phyloP scores from a whole-genome alignment of 2,888 invertebrate genomes.

The Dugesia japonica region DNA sequence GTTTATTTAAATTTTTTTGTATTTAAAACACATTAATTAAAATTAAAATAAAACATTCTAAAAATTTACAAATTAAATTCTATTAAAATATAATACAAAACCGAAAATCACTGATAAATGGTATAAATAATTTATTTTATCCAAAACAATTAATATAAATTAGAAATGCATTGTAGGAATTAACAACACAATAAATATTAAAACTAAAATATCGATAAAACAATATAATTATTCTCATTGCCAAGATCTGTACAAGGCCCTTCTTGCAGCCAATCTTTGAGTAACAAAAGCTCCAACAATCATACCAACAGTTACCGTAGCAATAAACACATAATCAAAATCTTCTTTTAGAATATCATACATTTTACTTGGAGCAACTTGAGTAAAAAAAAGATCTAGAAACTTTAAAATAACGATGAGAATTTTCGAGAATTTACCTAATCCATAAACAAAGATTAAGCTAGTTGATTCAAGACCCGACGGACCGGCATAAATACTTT shows the following conservation, averaged over 20 bases:
- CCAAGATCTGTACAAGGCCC: slow-evolving; percentile 85
- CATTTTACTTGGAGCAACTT: slow-evolving; percentile 88
- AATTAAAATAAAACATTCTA: no score
- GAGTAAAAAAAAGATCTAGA: slow-evolving; percentile 81
- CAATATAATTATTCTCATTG: slow-evolving; percentile 4
- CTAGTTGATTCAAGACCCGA: slow-evolving; percentile 90
- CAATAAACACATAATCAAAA: slow-evolving; percentile 87
- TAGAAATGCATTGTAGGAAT: not conserved
- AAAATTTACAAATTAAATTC: no score
- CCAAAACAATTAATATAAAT: not conserved
- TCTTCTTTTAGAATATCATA: slow-evolving; percentile 97
- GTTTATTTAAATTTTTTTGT: no score
- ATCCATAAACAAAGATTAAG: slow-evolving; percentile 75
- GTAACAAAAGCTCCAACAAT: slow-evolving; percentile 69
- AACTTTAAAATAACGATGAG: not conserved
- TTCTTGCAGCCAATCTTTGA: slow-evolving; percentile 75
- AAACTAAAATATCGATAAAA: not conserved
- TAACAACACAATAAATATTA: not conserved
- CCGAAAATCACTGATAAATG: no score
- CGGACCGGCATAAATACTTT: slow-evolving; percentile 69
- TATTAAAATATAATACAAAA: no score
- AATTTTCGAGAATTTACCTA: slow-evolving; percentile 58
- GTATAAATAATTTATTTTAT: not conserved
- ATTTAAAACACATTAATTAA: no score
- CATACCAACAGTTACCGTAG: slow-evolving; percentile 68